These are phyloP conservation scores for Corapipo altera DNA, from an alignment of 2,113 vertebrate genomes.

Conservation along the genomic window DNA sequence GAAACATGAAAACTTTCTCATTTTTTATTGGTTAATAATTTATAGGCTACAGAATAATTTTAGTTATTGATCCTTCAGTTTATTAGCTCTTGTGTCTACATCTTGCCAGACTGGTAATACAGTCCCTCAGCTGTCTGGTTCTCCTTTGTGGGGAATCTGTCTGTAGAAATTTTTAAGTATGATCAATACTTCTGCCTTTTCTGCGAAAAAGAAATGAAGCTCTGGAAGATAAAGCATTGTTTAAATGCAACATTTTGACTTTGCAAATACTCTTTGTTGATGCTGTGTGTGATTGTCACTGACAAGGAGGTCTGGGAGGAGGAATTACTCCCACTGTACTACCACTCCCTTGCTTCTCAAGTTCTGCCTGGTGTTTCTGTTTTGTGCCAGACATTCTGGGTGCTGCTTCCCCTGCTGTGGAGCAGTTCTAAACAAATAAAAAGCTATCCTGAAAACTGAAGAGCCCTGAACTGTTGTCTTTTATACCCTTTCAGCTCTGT, in stretches of 20 bases:
- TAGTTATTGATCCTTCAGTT: neutral
- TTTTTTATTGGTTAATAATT: neutral
- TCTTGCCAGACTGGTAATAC: neutral
- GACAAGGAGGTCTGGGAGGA: neutral
- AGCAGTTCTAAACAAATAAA: neutral
- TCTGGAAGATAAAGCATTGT: neutral
- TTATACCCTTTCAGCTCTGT: neutral
- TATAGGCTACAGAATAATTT: neutral
- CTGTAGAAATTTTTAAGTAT: neutral
- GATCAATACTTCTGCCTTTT: neutral
- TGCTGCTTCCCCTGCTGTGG: neutral
- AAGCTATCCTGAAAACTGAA: neutral
- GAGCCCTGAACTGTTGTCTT: neutral
- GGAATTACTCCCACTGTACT: neutral
- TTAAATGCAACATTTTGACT: neutral
- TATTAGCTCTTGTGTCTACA: neutral
- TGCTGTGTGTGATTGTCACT: neutral
- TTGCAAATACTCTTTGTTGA: neutral
- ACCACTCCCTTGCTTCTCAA: neutral
- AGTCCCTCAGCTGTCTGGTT: neutral
- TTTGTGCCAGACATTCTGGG: neutral
- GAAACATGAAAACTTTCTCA: neutral
- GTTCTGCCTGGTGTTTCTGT: neutral
- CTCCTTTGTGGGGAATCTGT: neutral
- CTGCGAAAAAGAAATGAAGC: neutral